phyloP scores from a whole-genome alignment of 2,888 invertebrate genomes.

The Synergus laeviventris region DNA sequence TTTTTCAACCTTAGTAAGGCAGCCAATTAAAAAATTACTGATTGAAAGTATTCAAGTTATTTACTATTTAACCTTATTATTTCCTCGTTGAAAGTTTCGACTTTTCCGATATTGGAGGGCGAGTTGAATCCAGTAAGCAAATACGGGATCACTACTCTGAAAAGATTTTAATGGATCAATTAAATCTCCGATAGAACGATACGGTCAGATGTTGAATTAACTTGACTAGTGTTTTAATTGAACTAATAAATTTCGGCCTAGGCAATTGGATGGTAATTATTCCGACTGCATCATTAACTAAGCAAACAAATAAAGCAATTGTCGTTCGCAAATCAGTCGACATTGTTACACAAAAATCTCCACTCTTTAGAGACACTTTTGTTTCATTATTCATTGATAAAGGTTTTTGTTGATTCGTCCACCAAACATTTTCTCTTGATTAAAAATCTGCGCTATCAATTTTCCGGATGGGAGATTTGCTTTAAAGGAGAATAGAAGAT shows the following conservation, averaged over 20 bases:
- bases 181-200: background rate
- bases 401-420: background rate
- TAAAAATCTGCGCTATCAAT: background rate
- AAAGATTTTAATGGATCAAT: background rate
- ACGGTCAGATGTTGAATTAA: slow-evolving; percentile 1
- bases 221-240: background rate
- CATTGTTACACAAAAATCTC: background rate
- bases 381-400: background rate
- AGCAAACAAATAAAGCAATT: background rate
- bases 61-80: too few species aligned
- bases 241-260: background rate
- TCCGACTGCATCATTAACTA: background rate
- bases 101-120: background rate
- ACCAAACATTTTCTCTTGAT: background rate
- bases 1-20: too few species aligned
- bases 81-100: background rate
- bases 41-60: too few species aligned
- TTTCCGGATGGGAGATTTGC: background rate
- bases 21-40: too few species aligned
- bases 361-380: background rate
- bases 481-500: background rate
- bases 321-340: background rate
- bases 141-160: background rate
- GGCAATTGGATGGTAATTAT: background rate
- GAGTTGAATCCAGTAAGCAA: background rate